Conservation (phyloP, 2,113 vertebrate species). For the Halichoerus grypus region DNA sequence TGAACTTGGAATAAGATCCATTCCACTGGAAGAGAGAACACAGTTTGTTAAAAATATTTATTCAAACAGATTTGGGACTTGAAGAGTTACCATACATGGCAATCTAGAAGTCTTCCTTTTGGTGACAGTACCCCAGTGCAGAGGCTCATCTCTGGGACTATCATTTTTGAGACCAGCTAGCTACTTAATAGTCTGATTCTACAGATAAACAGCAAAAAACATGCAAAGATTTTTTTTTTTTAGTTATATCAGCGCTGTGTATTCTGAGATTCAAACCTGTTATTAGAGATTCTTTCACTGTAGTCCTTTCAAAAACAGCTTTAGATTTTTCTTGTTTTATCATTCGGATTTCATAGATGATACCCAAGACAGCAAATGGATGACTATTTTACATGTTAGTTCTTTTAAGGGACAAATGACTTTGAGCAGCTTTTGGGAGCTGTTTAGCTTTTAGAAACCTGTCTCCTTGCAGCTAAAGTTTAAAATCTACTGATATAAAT, state of each 20-base stretch:
- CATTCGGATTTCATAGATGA: conserved; percentile 29
- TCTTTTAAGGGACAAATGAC: neutral
- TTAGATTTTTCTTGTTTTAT: conserved; percentile 31
- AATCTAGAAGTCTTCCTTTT: neutral
- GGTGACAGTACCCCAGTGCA: neutral
- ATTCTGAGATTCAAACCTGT: conserved; percentile 33
- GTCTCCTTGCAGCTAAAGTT: neutral
- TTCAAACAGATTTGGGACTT: neutral
- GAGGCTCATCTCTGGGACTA: neutral
- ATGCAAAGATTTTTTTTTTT: neutral
- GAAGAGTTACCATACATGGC: neutral
- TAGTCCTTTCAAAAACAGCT: conserved; percentile 24
- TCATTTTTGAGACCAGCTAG: neutral
- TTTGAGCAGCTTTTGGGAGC: conserved; percentile 42
- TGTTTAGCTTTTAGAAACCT: neutral
- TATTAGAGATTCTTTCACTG: neutral
- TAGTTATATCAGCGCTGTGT: neutral
- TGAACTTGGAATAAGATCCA: neutral
- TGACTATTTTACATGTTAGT: conserved; percentile 38
- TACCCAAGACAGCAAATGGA: conserved; percentile 41
- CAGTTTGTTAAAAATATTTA: neutral
- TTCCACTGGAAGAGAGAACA: neutral
- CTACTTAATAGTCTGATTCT: neutral
- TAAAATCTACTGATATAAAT: neutral
- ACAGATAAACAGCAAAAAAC: neutral